A percentile compares a stretch with the other conserved stretches of the same genome.
These are phyloP conservation scores for Python bivittatus DNA, from an alignment of 2,113 vertebrate species.

Conservation along the genomic window DNA sequence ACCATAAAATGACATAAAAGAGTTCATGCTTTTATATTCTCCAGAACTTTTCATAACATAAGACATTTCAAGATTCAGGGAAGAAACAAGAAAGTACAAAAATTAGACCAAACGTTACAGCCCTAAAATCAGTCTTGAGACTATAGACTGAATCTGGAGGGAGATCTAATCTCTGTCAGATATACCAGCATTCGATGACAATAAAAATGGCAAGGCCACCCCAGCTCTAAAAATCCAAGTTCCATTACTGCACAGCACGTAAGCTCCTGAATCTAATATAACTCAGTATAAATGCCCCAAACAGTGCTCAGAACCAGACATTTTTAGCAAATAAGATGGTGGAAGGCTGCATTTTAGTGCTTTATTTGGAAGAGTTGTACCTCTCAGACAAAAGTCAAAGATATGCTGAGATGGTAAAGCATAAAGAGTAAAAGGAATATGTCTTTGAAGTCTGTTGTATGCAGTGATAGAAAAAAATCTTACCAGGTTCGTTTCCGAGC, in stretches of 20 bases:
- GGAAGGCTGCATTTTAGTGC: background rate
- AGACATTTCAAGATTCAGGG: background rate
- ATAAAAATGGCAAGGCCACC: background rate
- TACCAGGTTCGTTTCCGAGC: no score
- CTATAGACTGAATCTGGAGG: background rate
- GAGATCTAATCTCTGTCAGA: background rate
- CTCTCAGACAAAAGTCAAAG: background rate
- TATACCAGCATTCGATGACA: background rate
- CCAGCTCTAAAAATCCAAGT: background rate
- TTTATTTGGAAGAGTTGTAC: background rate
- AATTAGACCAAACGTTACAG: background rate
- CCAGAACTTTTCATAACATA: background rate
- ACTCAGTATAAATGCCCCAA: background rate
- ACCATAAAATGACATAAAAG: background rate
- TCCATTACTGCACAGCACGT: background rate
- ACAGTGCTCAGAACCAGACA: background rate
- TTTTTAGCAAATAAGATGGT: background rate
- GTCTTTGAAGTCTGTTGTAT: background rate
- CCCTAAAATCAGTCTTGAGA: background rate
- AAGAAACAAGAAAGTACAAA: background rate
- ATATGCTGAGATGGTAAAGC: background rate
- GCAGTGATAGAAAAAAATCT: no score
- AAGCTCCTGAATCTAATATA: background rate
- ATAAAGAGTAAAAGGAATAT: background rate
- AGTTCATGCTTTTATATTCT: background rate